Percentiles rank a stretch among this genome's conserved stretches.
phyloP scores from a whole-genome alignment of 92 coral and sea anemone species.

The Siderastrea radians region DNA sequence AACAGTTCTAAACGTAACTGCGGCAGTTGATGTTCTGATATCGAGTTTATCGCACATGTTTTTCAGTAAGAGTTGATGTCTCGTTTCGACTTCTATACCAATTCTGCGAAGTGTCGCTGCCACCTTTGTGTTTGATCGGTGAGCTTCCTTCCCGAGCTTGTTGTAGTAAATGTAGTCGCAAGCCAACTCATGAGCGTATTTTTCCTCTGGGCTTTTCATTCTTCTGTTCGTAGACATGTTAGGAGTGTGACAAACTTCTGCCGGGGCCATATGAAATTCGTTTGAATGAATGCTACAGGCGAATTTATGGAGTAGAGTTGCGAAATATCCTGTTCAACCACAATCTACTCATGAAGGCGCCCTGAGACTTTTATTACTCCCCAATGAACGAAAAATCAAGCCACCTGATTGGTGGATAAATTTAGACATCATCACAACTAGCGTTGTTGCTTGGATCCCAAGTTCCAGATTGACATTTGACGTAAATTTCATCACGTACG shows the following conservation, averaged over 20 bases:
- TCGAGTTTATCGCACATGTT: slow-evolving; percentile 84
- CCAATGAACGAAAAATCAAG: not conserved
- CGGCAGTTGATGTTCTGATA: slow-evolving; percentile 61
- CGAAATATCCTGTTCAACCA: not conserved
- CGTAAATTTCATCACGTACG: slow-evolving; percentile 25
- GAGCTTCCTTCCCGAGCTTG: slow-evolving; percentile 72
- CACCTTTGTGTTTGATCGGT: slow-evolving; percentile 49
- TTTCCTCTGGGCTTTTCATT: slow-evolving; percentile 42
- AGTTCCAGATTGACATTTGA: not conserved
- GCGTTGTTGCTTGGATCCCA: slow-evolving; percentile 1
- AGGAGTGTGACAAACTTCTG: slow-evolving; percentile 25
- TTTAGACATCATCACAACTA: not conserved
- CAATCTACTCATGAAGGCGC: not conserved
- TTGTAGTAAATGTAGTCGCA: slow-evolving; percentile 76
- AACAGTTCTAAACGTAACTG: slow-evolving; percentile 62
- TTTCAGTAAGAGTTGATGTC: slow-evolving; percentile 84
- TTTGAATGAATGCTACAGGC: not conserved
- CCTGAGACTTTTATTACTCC: not conserved
- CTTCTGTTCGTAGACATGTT: slow-evolving; percentile 34
- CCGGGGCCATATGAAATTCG: slow-evolving; percentile 21
- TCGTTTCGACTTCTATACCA: slow-evolving; percentile 82
- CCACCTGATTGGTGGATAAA: slow-evolving; percentile 46
- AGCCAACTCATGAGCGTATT: slow-evolving; percentile 76
- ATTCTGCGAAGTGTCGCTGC: slow-evolving; percentile 79
- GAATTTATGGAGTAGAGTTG: not conserved